Base-by-base conservation (phyloP, 2,797 vertebrate species). In the Molossus molossus region DNA sequence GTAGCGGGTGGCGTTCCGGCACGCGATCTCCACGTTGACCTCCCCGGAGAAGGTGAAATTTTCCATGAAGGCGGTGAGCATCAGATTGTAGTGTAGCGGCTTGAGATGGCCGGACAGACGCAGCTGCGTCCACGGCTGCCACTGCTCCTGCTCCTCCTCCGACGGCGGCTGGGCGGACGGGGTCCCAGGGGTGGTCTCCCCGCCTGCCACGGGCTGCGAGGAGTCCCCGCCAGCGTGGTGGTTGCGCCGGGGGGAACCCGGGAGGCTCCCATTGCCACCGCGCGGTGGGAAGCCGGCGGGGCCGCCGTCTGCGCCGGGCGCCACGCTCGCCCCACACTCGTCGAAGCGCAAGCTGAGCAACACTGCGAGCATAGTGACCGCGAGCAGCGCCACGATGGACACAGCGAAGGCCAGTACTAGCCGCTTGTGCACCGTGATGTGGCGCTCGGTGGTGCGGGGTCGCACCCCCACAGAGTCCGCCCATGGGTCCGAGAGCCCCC, bases 31-130 rank as follows among this genome's bases (percentile, higher is more conserved):
- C 76, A 99, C 98, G 98, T 99, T 99, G 97, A 99, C 98, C 95
- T 99, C 99, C 11, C 99, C 99, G 5, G 99, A 98, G 98, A 99
- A 99, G 98, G 99, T 99, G 98, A 99, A 99, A 99, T 99, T 99
- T 97, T 99, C 99, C 99, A 99, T 99, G 98, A 99, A 98, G 94
- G 98, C 99, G n/a, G 98, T 98, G 89, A 99, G 98, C 98, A 98
- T 98, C 96, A 99, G 98, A 98, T 99, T 99, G 94, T 99, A 99
- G 98, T 99, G 99, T 3, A 99, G 98, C 1, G 99, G 99, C 89
- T 99, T 98, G 94, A 99, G 91, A 8, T 99, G 97, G 9, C 98
- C 98, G 0, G 99, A 99, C 45, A 99, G 97, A 92, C 99, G 98
- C 25, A 98, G 97, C 86, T 98, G 99, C 21, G 98, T 98, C 99